Percentiles rank a stretch among this genome's conserved stretches.
These are phyloP conservation scores for Harmothoe impar DNA, from an alignment of 2,888 invertebrate genomes.

Conservation along the genomic window DNA sequence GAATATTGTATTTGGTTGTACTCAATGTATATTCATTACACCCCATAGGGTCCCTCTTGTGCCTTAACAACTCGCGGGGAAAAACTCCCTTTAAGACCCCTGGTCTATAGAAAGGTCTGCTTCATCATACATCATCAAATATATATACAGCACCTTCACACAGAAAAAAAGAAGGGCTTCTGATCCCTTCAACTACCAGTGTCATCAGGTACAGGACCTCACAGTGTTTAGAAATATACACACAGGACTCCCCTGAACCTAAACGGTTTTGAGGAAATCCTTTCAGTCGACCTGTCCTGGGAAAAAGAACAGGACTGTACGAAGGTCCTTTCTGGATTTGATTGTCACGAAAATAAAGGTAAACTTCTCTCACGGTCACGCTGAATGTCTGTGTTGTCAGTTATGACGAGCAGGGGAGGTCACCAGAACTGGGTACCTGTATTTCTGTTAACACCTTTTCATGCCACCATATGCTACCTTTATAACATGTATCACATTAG, in stretches of 20 bases:
- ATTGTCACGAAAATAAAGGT: background rate
- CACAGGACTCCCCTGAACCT: background rate
- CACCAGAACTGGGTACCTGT: background rate
- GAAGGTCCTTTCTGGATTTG: background rate
- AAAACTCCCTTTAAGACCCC: background rate
- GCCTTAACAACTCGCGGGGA: background rate
- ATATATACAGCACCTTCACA: background rate
- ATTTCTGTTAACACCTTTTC: background rate
- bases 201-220: conserved; percentile 15
- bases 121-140: conserved; percentile 32
- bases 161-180: background rate
- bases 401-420: background rate
- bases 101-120: conserved; percentile 39
- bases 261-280: background rate
- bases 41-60: no score
- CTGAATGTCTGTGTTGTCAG: background rate
- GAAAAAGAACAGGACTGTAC: background rate
- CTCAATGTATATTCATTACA: no score
- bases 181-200: background rate
- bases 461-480: background rate
- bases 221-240: conserved; percentile 1
- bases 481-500: background rate
- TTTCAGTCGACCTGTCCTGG: background rate
- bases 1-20: no score
- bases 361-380: background rate